Evolutionary conservation across 1,140 invertebrate genomes (phyloP), one percentile per base, ranked within the genome.

Genomic region (Zaprionus taronus): DNA sequence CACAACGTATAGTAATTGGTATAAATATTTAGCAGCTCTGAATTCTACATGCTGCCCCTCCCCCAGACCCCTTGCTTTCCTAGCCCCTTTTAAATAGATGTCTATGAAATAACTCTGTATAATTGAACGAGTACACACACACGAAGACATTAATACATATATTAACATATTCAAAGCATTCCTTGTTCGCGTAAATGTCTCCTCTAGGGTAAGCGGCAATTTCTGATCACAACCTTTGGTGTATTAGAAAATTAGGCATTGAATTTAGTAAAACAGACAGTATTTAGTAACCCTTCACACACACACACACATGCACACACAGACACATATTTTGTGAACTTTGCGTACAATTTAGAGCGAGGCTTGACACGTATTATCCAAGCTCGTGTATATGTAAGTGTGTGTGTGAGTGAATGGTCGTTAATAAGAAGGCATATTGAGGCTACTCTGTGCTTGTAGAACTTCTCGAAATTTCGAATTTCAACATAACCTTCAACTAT

Each of bases 221-320:
- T 69, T 51, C 17, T 5, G 44, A 24, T 44, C 44, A 71, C 34
- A 75, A 72, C 53, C 72, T 72, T 58, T 51, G 73, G 80, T 89
- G 81, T 80, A 87, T 87, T 87, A 83, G 84, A 67, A 68, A 83
- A 80, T 83, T 86, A 87, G 80, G 66, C 82, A 67, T 86, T 78
- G 68, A 72, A 82, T 86, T 86, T 85, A 82, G 79, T 78, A 68
- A 69, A 51, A 51, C 47, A 51, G 47, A 69, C 74, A 89, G 79
- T 81, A 76, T 84, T 87, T 79, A 89, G 83, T 79, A 69, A 57
- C 49, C 69, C 67, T n/a, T 47, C 22, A 71, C 47, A 14, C n/a
- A 65, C 65, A 67, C 24, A 56, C 38, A 44, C 28, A 44, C 26
- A 24, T 26, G 62, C 49, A 38, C 11, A 26, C n/a, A 58, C 44